Base-by-base conservation (phyloP, 2,113 vertebrate species). In the Pundamilia nyererei region DNA sequence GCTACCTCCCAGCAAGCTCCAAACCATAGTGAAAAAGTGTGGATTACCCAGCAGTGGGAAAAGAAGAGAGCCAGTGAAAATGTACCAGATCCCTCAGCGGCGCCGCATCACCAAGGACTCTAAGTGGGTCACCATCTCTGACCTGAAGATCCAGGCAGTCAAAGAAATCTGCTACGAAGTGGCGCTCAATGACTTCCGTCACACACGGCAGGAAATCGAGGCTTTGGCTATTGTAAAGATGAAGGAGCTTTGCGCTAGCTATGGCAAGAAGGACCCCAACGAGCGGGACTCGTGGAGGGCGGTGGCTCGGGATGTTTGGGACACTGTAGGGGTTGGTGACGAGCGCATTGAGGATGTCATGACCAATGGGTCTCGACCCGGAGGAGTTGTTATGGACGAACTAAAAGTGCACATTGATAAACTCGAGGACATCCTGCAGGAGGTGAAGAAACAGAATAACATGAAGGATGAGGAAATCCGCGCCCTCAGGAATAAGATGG, bases 141-240 rank as follows among this genome's bases (percentile, higher is more conserved):
- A 99, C 93, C 95, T 99, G 90, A 99, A 99, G 96, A 99, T 99
- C 95, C 99, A 99, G 95, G 99, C 99, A 2, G 99, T 99, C 33
- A 99, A 99, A 94, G 98, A 99, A 94, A 99, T 99, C 84, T 99
- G 99, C 94, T 99, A 99, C 31, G 99, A 99, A 94, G 99, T 99
- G 70, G 99, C 99, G 0, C 97, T 99, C 87, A 99, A 99, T 14
- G 99, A 99, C 92, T 99, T 99, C 92, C 97, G 97, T 70, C 99
- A 99, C 90, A 98, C 96, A 35, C 97, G 99, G 82, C 99, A 99
- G 96, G 99, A 99, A 96, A 99, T 99, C 1, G 99, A 99, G 93
- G 98, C 99, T 11, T 93, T 99, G 95, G 98, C 99, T 85, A 99
- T 99, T 24, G 99, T 99, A 9, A 99, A 99, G 94, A 98, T 99